phyloP scores from a whole-genome alignment of 2,797 vertebrate genomes.

The Labeo calbasu region DNA sequence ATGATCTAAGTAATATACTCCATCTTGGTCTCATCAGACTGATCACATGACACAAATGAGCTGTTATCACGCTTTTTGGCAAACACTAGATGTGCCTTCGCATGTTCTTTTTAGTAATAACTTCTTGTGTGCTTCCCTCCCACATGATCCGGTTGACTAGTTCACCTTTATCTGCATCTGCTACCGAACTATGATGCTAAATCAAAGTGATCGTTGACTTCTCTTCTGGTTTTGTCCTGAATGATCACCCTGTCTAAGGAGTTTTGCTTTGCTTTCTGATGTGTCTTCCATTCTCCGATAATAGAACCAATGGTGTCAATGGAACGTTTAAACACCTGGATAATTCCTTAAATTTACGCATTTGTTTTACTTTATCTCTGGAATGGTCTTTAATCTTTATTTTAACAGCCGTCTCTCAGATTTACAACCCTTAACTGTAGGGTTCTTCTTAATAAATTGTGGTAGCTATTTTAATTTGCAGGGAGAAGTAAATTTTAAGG shows the following conservation, averaged over 20 bases:
- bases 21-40: background rate
- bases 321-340: background rate
- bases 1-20: background rate
- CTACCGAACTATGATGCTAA: slow-evolving; percentile 2
- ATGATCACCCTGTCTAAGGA: slow-evolving; percentile 16
- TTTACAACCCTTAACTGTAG: background rate
- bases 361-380: slow-evolving; percentile 5
- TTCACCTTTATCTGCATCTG: slow-evolving; percentile 5
- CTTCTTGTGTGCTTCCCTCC: background rate
- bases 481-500: background rate
- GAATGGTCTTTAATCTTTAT: slow-evolving; percentile 2
- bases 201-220: slow-evolving; percentile 5
- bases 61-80: background rate
- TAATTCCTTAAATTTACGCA: background rate
- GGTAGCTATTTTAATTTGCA: background rate
- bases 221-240: slow-evolving; percentile 5
- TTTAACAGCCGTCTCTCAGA: slow-evolving; percentile 2
- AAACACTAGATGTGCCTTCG: background rate
- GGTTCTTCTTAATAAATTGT: background rate
- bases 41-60: background rate
- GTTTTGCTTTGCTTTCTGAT: slow-evolving; percentile 4
- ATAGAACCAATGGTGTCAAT: slow-evolving; percentile 14
- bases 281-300: background rate
- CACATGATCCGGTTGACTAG: background rate
- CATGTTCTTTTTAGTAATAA: background rate